phyloP scores from a whole-genome alignment of 2,888 invertebrate species.

The Lottia gigantea region DNA sequence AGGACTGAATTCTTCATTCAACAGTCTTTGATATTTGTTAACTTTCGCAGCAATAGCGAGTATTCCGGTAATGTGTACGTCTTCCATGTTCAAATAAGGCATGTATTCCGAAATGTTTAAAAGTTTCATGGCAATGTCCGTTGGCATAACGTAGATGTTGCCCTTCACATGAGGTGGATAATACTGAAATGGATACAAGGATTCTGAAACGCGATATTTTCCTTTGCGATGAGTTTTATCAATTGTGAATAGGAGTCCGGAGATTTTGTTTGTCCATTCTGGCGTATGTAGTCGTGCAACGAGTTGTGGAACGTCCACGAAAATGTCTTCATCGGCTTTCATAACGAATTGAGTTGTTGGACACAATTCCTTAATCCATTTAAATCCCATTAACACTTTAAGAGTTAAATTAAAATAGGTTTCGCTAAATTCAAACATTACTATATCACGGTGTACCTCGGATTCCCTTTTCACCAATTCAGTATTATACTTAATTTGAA shows the following conservation, averaged over 20 bases:
- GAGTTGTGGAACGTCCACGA: slow-evolving; percentile 66
- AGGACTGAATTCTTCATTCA: slow-evolving; percentile 1
- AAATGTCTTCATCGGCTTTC: slow-evolving; percentile 64
- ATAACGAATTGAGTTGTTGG: slow-evolving; percentile 49
- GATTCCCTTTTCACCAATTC: slow-evolving; percentile 16
- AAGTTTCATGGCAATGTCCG: slow-evolving; percentile 34
- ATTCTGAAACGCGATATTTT: slow-evolving; percentile 35
- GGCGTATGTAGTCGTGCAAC: slow-evolving; percentile 15
- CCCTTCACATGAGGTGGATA: slow-evolving; percentile 44
- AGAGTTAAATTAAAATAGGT: slow-evolving; percentile 60
- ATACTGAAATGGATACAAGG: slow-evolving; percentile 32
- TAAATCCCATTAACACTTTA: slow-evolving; percentile 58
- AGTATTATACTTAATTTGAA: background rate
- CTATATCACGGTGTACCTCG: slow-evolving; percentile 21
- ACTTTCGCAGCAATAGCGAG: slow-evolving; percentile 34
- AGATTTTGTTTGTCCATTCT: background rate
- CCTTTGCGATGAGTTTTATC: slow-evolving; percentile 30
- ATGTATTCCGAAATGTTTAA: slow-evolving; percentile 39
- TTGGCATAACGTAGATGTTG: slow-evolving; percentile 43
- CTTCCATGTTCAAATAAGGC: slow-evolving; percentile 47
- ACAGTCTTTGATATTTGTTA: background rate
- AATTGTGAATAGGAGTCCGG: background rate
- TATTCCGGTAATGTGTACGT: slow-evolving; percentile 49
- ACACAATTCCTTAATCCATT: slow-evolving; percentile 57
- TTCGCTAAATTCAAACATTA: slow-evolving; percentile 49